Base-by-base conservation (phyloP, 2,113 vertebrate species). In the Oryzias melastigma region DNA sequence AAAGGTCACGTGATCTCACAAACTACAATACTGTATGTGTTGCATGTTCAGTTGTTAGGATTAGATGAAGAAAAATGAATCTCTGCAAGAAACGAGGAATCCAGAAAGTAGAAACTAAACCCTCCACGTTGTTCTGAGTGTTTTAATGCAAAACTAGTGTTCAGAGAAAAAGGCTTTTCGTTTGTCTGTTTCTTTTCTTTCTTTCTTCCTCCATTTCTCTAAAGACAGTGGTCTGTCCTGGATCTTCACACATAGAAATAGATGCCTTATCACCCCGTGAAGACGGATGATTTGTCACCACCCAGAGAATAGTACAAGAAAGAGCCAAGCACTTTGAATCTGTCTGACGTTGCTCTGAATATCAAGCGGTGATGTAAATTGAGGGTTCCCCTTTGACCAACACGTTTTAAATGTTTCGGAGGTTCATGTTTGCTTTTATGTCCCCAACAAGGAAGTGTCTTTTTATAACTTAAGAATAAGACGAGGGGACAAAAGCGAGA, bases 1-100 rank as follows among this genome's bases (percentile, higher is more conserved):
- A 61, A 51, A 75, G 52, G 49, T 52, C 7, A 88, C 92, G 91
- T 92, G 82, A 58, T 78, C 54, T 83, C 53, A 70, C 71, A 83
- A 72, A 53, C 61, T 67, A 63, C 80, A 76, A 63, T 80, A 53
- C 53, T 80, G 68, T 90, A 50, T 79, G 71, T 87, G 82, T 86
- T 82, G 81, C 81, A 84, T 82, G 76, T 71, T 22, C 76, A 70
- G 56, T 58, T 53, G 49, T 58, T 42, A 50, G 49, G 40, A 19
- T 12, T 47, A 47, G 46, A 13, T 18, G 19, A 47, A 47, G 17
- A 47, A 66, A 35, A 56, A 19, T 20, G 64, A 22, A 47, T 72
- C 27, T 62, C 18, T 44, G 53, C 53, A 14, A 62, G 52, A 57
- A 73, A 58, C 61, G 50, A 49, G 69, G 56, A 55, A 62, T 24